These are phyloP conservation scores for Zootoca vivipara DNA, from an alignment of 2,113 vertebrate species.

Conservation along the genomic window DNA sequence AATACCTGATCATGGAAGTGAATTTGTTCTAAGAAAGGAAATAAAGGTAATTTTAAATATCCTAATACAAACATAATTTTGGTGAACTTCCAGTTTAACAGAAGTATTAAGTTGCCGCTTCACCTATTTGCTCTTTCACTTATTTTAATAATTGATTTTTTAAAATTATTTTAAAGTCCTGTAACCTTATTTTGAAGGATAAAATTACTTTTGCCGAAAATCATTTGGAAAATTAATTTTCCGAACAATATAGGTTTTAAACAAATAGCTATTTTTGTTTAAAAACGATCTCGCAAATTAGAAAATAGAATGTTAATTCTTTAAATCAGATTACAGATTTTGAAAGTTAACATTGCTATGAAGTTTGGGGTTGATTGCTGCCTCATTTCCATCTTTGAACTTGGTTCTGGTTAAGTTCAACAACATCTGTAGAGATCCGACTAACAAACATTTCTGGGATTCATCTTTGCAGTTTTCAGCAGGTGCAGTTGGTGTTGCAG, in stretches of 20 bases:
- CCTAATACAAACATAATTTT: neutral
- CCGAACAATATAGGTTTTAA: neutral
- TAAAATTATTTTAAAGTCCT: too few relatives aligned
- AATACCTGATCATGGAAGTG: neutral
- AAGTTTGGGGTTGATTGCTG: conserved; percentile 45
- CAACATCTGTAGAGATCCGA: conserved; percentile 73
- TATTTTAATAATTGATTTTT: too few relatives aligned
- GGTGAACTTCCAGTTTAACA: neutral
- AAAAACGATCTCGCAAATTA: neutral
- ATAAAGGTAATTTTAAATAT: neutral
- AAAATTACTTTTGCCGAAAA: neutral
- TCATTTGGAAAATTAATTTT: neutral
- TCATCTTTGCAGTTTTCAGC: conserved; percentile 63
- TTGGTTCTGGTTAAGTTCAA: conserved; percentile 65
- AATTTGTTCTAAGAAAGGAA: neutral
- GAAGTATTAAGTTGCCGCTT: neutral
- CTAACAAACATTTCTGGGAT: conserved; percentile 69
- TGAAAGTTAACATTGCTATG: conserved; percentile 35
- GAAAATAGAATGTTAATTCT: conserved; percentile 22
- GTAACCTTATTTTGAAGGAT: neutral
- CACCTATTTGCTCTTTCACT: neutral
- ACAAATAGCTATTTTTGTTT: neutral
- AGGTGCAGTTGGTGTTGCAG: conserved; percentile 69
- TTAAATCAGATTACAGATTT: conserved; percentile 32
- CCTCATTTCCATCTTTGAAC: conserved; percentile 72